Conservation (phyloP, 2,113 vertebrate species). For the Zosterops japonicus region DNA sequence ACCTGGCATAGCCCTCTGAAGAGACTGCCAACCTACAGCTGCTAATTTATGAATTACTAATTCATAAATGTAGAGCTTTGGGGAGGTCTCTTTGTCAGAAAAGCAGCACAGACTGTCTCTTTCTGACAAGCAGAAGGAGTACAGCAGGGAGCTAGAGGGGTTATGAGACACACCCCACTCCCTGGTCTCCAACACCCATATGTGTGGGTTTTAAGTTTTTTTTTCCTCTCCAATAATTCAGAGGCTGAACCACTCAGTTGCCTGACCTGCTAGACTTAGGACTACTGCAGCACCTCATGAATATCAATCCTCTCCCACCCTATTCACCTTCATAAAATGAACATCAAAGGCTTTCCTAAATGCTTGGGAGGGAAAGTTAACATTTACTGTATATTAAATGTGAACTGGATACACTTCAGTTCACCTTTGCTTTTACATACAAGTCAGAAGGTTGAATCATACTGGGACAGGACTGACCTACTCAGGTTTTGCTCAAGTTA, state of each 20-base stretch:
- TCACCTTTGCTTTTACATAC: conserved; percentile 31
- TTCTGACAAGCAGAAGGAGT: background rate
- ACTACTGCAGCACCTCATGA: background rate
- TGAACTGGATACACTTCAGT: conserved; percentile 5
- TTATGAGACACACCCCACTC: background rate
- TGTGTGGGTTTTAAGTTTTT: background rate
- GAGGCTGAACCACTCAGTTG: background rate
- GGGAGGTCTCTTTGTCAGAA: conserved; percentile 4
- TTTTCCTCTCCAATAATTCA: background rate
- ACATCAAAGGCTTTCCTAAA: conserved; percentile 45
- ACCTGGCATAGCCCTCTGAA: background rate
- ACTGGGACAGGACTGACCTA: conserved; percentile 1
- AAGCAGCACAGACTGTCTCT: background rate
- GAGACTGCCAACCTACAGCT: conserved; percentile 19
- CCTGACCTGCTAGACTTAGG: background rate
- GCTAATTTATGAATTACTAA: conserved; percentile 57
- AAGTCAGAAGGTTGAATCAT: conserved; percentile 42
- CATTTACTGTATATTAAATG: conserved; percentile 24
- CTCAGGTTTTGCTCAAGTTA: background rate
- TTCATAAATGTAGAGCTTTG: conserved; percentile 19
- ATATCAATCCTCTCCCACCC: conserved; percentile 14
- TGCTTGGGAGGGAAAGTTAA: conserved; percentile 27
- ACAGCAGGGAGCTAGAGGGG: background rate
- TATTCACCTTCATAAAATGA: conserved; percentile 20
- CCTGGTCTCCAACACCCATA: background rate